A percentile compares a stretch with the other conserved stretches of the same genome.
These are phyloP conservation scores for Spicauda simplicius DNA, from an alignment of 2,888 invertebrate genomes.

Conservation along the genomic window DNA sequence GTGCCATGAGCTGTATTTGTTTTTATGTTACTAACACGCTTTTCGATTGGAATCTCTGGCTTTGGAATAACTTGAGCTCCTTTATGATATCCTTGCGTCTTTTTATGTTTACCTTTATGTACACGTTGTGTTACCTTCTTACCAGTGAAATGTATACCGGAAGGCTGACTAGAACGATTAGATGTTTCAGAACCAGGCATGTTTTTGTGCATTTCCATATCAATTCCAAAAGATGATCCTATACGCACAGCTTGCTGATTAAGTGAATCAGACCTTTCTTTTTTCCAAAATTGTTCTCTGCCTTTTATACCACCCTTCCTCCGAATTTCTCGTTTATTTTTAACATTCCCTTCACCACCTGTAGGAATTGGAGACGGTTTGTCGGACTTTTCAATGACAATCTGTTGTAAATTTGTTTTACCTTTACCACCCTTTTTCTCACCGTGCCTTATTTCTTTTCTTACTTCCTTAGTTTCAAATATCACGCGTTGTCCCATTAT, in stretches of 20 bases:
- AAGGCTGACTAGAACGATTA: neutral
- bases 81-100: neutral
- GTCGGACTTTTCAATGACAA: neutral
- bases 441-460: slow-evolving; percentile 18
- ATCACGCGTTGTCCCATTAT: slow-evolving; percentile 7
- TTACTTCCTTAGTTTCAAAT: slow-evolving; percentile 16
- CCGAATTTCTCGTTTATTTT: neutral
- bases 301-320: neutral
- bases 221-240: too few relatives aligned
- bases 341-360: neutral
- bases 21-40: slow-evolving; percentile 1
- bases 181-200: too few relatives aligned
- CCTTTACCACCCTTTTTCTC: slow-evolving; percentile 13
- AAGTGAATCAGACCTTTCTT: too few relatives aligned
- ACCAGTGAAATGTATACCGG: neutral
- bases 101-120: neutral
- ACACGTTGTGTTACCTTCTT: neutral
- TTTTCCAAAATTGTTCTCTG: too few relatives aligned
- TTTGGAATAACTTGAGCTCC: neutral
- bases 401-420: slow-evolving; percentile 7
- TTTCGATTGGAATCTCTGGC: neutral
- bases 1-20: slow-evolving; percentile 7
- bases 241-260: too few relatives aligned
- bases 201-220: too few relatives aligned
- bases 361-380: neutral